These are phyloP conservation scores for Orussus abietinus DNA, from an alignment of 1,140 invertebrate genomes.

Conservation along the genomic window DNA sequence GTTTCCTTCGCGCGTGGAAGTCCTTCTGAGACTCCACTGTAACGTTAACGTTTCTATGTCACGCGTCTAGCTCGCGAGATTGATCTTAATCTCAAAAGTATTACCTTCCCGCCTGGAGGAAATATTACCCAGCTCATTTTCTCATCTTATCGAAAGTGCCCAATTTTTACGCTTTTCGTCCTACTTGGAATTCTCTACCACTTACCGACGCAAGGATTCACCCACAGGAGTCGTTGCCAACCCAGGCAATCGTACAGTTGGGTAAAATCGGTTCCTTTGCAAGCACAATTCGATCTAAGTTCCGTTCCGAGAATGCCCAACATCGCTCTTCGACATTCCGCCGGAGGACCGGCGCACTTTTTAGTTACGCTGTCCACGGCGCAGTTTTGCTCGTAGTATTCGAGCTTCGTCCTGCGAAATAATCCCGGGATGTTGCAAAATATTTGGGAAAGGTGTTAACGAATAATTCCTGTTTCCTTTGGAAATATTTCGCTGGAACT, in stretches of 20 bases:
- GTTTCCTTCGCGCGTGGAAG: constrained; percentile 65
- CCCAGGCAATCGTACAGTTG: constrained; percentile 82
- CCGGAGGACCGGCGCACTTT: constrained; percentile 79
- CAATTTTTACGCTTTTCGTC: no score
- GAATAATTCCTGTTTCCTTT: no score
- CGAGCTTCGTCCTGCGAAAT: constrained; percentile 66
- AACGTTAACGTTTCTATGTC: no score
- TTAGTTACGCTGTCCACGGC: constrained; percentile 84
- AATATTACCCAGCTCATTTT: no score
- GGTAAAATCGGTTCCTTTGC: constrained; percentile 75
- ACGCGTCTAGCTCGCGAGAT: no score
- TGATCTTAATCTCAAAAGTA: no score
- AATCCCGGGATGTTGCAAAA: neutral
- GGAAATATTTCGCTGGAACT: no score
- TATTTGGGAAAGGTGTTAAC: no score
- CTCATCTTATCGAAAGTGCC: no score
- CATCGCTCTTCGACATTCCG: constrained; percentile 76
- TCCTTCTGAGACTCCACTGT: constrained; percentile 85
- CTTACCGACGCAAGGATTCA: constrained; percentile 89
- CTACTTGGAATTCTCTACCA: no score
- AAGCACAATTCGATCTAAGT: constrained; percentile 76
- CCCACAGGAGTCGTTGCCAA: constrained; percentile 86
- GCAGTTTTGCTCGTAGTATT: constrained; percentile 85
- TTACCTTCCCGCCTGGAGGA: no score
- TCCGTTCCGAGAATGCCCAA: constrained; percentile 82